Conservation (phyloP, 2,888 invertebrate genomes). For the Aricia artaxerxes region DNA sequence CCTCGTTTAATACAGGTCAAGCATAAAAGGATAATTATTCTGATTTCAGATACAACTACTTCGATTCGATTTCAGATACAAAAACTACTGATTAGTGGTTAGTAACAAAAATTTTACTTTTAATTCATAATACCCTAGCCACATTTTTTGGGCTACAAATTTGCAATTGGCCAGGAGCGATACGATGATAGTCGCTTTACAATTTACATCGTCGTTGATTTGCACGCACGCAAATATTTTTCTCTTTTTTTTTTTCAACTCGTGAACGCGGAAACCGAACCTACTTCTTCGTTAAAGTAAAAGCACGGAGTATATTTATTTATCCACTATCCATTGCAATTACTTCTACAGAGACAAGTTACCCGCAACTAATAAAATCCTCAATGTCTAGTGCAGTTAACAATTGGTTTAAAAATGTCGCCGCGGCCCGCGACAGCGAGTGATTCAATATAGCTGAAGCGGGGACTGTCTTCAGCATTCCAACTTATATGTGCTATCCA, state of each 20-base stretch:
- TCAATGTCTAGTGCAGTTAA: neutral
- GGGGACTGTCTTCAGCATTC: conserved; percentile 1
- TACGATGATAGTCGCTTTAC: too few relatives aligned
- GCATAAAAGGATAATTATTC: too few relatives aligned
- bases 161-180: too few relatives aligned
- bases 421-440: neutral
- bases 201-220: too few relatives aligned
- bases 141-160: too few relatives aligned
- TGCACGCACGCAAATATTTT: neutral
- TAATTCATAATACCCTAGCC: too few relatives aligned
- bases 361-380: neutral
- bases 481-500: conserved; percentile 11
- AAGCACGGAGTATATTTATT: neutral
- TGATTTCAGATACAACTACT: too few relatives aligned
- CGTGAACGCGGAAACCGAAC: neutral
- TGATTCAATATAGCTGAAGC: conserved; percentile 16
- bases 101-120: too few relatives aligned
- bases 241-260: neutral
- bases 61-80: too few relatives aligned
- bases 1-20: neutral
- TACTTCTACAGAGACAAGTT: neutral
- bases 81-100: too few relatives aligned
- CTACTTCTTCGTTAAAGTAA: neutral
- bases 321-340: neutral
- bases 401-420: conserved; percentile 14